Evolutionary conservation across 2,797 vertebrate genomes (phyloP).

Genomic region (Pipistrellus kuhlii): DNA sequence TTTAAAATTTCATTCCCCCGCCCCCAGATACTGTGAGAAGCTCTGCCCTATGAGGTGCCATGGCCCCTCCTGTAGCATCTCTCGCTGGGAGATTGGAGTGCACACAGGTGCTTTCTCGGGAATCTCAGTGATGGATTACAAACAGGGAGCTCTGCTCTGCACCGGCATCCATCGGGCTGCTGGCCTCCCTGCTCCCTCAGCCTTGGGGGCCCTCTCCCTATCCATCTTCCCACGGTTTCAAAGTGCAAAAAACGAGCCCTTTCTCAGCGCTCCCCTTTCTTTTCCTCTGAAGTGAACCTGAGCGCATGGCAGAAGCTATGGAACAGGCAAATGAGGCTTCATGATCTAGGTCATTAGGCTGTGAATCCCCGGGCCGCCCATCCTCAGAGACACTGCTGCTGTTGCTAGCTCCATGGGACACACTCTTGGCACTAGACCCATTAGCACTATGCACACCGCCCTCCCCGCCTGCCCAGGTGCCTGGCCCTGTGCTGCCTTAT

Average conservation of each 20-base stretch:
- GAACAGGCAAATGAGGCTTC: constrained; percentile 73
- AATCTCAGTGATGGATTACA: constrained; percentile 47
- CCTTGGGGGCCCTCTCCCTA: background rate
- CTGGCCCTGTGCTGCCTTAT: background rate
- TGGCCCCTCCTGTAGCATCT: background rate
- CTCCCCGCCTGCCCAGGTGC: background rate
- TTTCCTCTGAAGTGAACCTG: constrained; percentile 65
- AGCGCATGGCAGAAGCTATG: constrained; percentile 52
- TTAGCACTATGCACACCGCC: background rate
- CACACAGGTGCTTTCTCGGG: background rate
- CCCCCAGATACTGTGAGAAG: background rate
- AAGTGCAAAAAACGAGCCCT: background rate
- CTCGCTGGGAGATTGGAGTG: background rate
- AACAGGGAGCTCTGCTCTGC: background rate
- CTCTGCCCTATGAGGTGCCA: background rate
- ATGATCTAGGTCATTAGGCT: constrained; percentile 77
- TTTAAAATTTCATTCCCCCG: background rate
- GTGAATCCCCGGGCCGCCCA: constrained; percentile 55
- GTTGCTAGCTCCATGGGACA: constrained; percentile 24
- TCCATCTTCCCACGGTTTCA: constrained; percentile 35
- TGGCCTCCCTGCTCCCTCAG: constrained; percentile 5
- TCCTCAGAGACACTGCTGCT: background rate
- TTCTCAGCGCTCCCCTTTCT: constrained; percentile 49
- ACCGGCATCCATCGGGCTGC: background rate
- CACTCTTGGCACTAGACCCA: background rate